phyloP scores from a whole-genome alignment of 2,113 vertebrate species.

The Trematomus loennbergii region DNA sequence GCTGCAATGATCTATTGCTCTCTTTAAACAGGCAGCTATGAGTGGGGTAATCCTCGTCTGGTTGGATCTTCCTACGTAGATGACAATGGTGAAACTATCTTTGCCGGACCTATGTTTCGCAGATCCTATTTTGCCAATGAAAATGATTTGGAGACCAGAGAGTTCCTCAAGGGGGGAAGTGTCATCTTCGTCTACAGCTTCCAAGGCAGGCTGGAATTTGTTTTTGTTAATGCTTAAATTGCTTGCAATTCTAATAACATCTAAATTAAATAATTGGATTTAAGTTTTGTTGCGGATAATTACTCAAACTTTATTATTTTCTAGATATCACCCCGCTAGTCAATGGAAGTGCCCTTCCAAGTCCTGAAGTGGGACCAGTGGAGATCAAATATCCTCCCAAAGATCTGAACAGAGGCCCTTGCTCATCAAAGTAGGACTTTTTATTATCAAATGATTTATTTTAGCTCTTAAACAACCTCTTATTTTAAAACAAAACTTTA shows the following conservation, averaged over 20 bases:
- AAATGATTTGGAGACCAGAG: constrained; percentile 72
- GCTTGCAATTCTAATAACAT: not conserved
- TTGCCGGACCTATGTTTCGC: not conserved
- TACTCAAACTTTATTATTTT: not conserved
- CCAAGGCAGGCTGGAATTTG: constrained; percentile 85
- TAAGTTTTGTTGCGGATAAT: not conserved
- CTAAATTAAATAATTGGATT: not conserved
- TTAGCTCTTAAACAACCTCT: too few species aligned
- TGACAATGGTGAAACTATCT: constrained; percentile 37
- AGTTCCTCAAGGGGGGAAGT: constrained; percentile 86
- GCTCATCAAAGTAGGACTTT: constrained; percentile 22
- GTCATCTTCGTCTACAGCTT: constrained; percentile 82
- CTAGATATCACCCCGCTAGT: constrained; percentile 55
- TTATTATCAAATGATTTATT: not conserved
- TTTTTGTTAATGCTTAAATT: not conserved
- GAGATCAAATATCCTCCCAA: not conserved
- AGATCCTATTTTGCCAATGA: fast-evolving
- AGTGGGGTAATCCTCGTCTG: constrained; percentile 38
- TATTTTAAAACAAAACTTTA: not conserved
- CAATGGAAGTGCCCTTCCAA: constrained; percentile 41
- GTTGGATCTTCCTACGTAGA: constrained; percentile 70
- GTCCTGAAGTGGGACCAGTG: constrained; percentile 35
- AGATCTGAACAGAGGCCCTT: constrained; percentile 9
- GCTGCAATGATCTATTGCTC: not conserved
- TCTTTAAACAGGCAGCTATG: not conserved